Evolutionary conservation across 2,797 vertebrate species (phyloP), one percentile per base, ranked within the genome.

Genomic region (Neostethus bicornis): DNA sequence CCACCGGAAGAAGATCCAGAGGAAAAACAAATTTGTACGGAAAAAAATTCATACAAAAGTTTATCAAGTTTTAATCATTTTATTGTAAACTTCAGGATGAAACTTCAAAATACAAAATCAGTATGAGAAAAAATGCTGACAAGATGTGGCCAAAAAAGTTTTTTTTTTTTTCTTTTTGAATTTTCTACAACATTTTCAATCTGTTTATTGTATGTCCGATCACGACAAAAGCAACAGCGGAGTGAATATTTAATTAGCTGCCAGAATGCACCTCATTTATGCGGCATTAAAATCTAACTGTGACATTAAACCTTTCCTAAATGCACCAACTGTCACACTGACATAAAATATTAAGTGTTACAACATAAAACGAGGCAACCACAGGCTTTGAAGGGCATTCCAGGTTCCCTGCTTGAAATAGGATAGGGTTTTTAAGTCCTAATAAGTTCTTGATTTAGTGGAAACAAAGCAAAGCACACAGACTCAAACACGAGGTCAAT

Each of bases 361-460:
- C 49, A 65, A 71, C 76, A 76, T 77, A 70, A 84, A 84, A 83
- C 55, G 48, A 62, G 49, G 44, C 64, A 61, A 75, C 71, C 13
- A 11, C 46, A 14, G 41, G 53, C 79, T 89, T 89, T 89, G 83
- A 89, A 80, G 86, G 69, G 54, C 80, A 81, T 82, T 78, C 75
- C 77, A 79, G 79, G 70, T 61, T 77, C 60, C 42, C 70, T 4
- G 70, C 21, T 21, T 85, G 81, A 87, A 89, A 88, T 63, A 45
- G 59, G 78, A 86, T 74, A 44, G 38, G 73, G 41, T 73, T 82
- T 82, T 82, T 79, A 85, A 86, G 77, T 82, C 73, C 77, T 79
- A 87, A 87, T 88, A 87, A 84, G 66, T 85, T 79, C 77, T 80
- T 81, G 84, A 88, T 85, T 85, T 83, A 85, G 79, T 80, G 66